Evolutionary conservation across 2,888 invertebrate genomes (phyloP).

Genomic region (Elmis aenea): DNA sequence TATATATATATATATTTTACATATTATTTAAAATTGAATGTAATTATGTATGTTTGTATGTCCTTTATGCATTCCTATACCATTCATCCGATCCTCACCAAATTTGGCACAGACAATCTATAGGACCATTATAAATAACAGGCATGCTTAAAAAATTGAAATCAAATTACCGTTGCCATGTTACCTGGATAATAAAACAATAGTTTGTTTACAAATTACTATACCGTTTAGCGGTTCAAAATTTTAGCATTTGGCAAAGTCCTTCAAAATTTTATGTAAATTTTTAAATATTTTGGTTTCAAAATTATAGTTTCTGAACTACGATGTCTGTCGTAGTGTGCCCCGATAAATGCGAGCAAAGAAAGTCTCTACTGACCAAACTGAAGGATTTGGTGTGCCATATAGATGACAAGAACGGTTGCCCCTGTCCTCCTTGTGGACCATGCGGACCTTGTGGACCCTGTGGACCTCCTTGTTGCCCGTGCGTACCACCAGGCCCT

Average conservation of each 20-base stretch:
- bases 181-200: neutral
- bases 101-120: too few species aligned
- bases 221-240: slow-evolving; percentile 11
- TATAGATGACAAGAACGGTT: slow-evolving; percentile 33
- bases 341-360: slow-evolving; percentile 28
- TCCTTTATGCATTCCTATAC: too few species aligned
- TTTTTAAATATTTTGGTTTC: slow-evolving; percentile 9
- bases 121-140: too few species aligned
- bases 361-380: slow-evolving; percentile 35
- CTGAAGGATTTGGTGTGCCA: slow-evolving; percentile 37
- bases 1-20: too few species aligned
- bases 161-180: too few species aligned
- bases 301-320: slow-evolving; percentile 16
- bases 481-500: slow-evolving; percentile 42
- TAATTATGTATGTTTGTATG: too few species aligned
- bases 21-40: too few species aligned
- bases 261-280: slow-evolving; percentile 17
- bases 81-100: too few species aligned
- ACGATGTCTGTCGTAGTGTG: slow-evolving; percentile 19
- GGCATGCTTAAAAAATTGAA: too few species aligned
- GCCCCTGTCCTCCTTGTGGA: slow-evolving; percentile 10
- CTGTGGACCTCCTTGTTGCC: slow-evolving; percentile 41
- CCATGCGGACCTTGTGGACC: slow-evolving; percentile 36
- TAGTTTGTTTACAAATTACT: slow-evolving; percentile 5
- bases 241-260: slow-evolving; percentile 15